These are phyloP conservation scores for Penaeus indicus DNA, from an alignment of 1,140 invertebrate genomes.

Conservation along the genomic window DNA sequence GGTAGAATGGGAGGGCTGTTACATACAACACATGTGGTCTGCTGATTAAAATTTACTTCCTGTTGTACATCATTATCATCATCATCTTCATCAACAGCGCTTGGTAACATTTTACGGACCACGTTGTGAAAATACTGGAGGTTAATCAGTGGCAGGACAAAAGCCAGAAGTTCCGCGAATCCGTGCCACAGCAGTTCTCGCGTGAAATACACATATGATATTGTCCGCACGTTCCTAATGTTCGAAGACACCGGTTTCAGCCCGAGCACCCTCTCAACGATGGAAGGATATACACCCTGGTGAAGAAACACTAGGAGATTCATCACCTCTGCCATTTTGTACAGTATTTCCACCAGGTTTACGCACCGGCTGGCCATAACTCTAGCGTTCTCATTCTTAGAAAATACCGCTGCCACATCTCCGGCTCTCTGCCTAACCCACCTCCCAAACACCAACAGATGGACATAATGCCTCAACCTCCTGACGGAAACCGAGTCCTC, in stretches of 20 bases:
- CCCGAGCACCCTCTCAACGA: conserved; percentile 27
- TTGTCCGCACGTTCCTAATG: not conserved
- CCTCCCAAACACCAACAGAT: conserved; percentile 6
- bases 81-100: not conserved
- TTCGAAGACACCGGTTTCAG: conserved; percentile 6
- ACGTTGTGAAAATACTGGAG: conserved; percentile 35
- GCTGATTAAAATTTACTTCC: not conserved
- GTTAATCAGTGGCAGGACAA: conserved; percentile 22
- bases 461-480: not conserved
- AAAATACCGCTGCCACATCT: not conserved
- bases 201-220: conserved; percentile 45
- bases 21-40: conserved; percentile 11
- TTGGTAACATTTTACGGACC: conserved; percentile 20
- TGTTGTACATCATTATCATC: not conserved
- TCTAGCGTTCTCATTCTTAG: conserved; percentile 14
- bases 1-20: conserved; percentile 30
- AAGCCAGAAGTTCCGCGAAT: conserved; percentile 33
- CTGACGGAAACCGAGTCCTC: not conserved
- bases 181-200: conserved; percentile 53
- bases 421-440: conserved; percentile 35
- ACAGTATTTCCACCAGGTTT: conserved; percentile 27
- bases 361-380: not conserved
- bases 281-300: conserved; percentile 23
- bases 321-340: conserved; percentile 20
- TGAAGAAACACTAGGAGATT: conserved; percentile 36